Evolutionary conservation across 2,113 vertebrate genomes (phyloP).

Genomic region (Entelurus aequoreus): DNA sequence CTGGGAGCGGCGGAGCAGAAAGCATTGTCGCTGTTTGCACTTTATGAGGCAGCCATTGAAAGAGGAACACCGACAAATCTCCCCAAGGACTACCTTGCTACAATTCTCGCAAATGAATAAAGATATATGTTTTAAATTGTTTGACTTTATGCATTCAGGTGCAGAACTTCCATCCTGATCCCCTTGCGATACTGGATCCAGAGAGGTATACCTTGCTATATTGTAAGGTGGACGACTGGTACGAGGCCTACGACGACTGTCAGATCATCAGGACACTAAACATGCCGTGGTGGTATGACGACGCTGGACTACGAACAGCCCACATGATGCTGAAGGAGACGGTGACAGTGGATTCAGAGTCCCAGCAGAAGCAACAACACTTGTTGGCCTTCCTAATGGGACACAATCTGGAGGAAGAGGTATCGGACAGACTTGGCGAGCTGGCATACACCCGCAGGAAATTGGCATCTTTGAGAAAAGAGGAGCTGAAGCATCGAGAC

Average conservation of each 20-base stretch:
- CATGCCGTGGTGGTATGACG: conserved; percentile 56
- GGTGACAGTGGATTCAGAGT: conserved; percentile 39
- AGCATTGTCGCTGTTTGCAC: too few species aligned
- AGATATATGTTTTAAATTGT: not conserved
- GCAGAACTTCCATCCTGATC: conserved; percentile 45
- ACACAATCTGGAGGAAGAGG: conserved; percentile 57
- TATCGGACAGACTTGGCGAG: conserved; percentile 60
- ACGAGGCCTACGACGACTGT: conserved; percentile 73
- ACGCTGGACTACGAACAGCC: conserved; percentile 34
- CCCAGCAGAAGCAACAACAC: conserved; percentile 38
- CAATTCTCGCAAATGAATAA: too few species aligned
- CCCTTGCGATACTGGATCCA: conserved; percentile 62
- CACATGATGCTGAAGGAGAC: conserved; percentile 48
- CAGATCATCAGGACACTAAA: conserved; percentile 70
- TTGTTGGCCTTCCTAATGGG: conserved; percentile 63
- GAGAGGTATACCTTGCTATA: conserved; percentile 68
- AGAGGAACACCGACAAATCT: too few species aligned
- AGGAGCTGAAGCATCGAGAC: conserved; percentile 60
- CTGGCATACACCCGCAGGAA: conserved; percentile 71
- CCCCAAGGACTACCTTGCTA: too few species aligned
- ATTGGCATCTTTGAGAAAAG: conserved; percentile 58
- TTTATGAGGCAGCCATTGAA: too few species aligned
- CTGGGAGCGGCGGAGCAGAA: too few species aligned
- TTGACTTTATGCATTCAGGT: conserved; percentile 35
- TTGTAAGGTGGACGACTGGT: conserved; percentile 53